phyloP scores from a whole-genome alignment of 2,113 vertebrate genomes.

The Pelodiscus sinensis region DNA sequence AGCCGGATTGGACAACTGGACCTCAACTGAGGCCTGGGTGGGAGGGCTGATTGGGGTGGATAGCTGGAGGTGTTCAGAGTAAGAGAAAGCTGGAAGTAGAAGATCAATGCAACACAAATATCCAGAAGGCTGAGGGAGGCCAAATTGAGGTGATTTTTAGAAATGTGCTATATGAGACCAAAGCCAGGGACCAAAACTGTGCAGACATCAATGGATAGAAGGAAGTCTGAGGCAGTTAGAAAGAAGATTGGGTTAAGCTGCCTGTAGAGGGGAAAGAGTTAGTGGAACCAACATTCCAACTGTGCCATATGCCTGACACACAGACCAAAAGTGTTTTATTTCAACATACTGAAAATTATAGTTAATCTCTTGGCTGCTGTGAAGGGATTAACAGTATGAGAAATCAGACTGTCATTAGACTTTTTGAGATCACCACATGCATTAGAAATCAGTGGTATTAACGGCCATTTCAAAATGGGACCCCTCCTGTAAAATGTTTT shows the following conservation, averaged over 20 bases:
- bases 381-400: conserved; percentile 49
- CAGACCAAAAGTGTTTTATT: conserved; percentile 31
- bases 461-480: conserved; percentile 49
- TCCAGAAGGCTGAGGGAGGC: not conserved
- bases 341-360: conserved; percentile 24
- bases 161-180: not conserved
- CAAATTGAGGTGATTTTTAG: not conserved
- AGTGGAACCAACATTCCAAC: accelerated
- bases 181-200: not conserved
- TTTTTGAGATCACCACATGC: conserved; percentile 26
- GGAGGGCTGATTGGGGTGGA: not conserved
- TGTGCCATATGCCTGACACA: not conserved
- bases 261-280: not conserved
- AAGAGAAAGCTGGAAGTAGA: accelerated
- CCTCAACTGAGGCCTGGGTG: not conserved
- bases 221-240: not conserved
- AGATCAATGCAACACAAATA: not conserved
- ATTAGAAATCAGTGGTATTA: conserved; percentile 65
- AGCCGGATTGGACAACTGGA: not conserved
- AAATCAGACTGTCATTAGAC: conserved; percentile 55
- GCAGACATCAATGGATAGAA: not conserved
- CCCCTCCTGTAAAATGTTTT: conserved; percentile 45
- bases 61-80: not conserved
- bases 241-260: not conserved
- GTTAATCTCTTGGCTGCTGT: conserved; percentile 32